Evolutionary conservation across 35 echinoderm and acorn worm species (phyloP).

Genomic region (Hemicentrotus pulcherrimus): DNA sequence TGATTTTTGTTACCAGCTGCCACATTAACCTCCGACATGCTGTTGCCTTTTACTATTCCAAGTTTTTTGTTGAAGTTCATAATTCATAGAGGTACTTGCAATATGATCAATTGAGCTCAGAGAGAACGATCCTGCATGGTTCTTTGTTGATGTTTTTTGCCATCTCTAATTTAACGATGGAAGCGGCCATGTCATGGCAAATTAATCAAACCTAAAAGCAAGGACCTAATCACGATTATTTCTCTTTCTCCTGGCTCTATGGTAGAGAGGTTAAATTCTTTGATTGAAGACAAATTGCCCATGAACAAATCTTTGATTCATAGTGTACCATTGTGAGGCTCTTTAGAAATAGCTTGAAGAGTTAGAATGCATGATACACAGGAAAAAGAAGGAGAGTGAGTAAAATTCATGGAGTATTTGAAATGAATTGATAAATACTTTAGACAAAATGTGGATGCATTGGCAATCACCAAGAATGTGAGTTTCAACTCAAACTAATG

Average conservation of each 20-base stretch:
- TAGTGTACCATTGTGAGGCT: background rate
- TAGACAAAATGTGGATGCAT: background rate
- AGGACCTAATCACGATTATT: background rate
- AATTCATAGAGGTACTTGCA: background rate
- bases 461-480: background rate
- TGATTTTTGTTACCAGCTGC: background rate
- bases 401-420: background rate
- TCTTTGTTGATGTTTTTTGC: background rate
- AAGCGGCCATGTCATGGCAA: background rate
- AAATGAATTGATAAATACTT: background rate
- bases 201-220: constrained; percentile 3
- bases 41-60: background rate
- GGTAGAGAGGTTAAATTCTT: background rate
- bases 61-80: background rate
- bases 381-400: background rate
- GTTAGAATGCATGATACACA: background rate
- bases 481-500: background rate
- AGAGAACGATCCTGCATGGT: background rate
- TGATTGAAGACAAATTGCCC: constrained; percentile 2
- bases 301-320: background rate
- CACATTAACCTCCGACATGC: background rate
- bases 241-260: background rate
- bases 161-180: background rate
- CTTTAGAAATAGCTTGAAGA: background rate
- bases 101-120: background rate